A percentile compares a stretch with the other conserved stretches of the same genome.
phyloP scores from a whole-genome alignment of 2,888 invertebrate genomes.

The Troides aeacus region DNA sequence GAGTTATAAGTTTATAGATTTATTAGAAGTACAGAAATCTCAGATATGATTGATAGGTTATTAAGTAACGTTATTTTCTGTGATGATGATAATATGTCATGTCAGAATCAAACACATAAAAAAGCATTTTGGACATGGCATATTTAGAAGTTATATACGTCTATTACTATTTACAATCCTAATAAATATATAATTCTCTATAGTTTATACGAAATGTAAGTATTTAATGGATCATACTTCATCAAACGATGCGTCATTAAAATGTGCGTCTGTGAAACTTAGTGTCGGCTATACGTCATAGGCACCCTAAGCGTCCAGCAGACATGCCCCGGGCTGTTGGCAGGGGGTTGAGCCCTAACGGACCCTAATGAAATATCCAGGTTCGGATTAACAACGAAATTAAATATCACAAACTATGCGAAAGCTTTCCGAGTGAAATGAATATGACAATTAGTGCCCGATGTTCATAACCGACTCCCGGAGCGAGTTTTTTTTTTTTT shows the following conservation, averaged over 20 bases:
- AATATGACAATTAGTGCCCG: conserved; percentile 12
- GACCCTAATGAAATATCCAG: conserved; percentile 16
- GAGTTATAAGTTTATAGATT: too few species aligned
- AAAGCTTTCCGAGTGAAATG: conserved; percentile 7
- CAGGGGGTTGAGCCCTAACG: conserved; percentile 8
- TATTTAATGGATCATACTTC: neutral
- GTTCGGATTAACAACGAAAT: conserved; percentile 9
- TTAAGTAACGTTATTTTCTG: too few species aligned
- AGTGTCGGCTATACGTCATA: neutral
- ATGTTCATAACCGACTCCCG: neutral
- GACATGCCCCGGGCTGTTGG: conserved; percentile 11
- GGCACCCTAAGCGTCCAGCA: conserved; percentile 13
- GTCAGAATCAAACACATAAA: too few species aligned
- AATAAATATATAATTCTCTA: too few species aligned
- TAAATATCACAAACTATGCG: conserved; percentile 16
- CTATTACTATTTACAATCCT: too few species aligned
- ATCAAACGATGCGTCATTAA: neutral
- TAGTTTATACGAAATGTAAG: too few species aligned
- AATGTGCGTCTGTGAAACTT: neutral
- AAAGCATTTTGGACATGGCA: too few species aligned
- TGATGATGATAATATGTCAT: too few species aligned
- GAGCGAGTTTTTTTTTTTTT: too few species aligned
- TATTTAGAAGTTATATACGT: too few species aligned
- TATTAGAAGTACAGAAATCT: too few species aligned
- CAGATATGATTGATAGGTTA: too few species aligned